A percentile compares a stretch with the other conserved stretches of the same genome.
These are phyloP conservation scores for Rhinogobio ventralis DNA, from an alignment of 2,797 vertebrate species.

Conservation along the genomic window DNA sequence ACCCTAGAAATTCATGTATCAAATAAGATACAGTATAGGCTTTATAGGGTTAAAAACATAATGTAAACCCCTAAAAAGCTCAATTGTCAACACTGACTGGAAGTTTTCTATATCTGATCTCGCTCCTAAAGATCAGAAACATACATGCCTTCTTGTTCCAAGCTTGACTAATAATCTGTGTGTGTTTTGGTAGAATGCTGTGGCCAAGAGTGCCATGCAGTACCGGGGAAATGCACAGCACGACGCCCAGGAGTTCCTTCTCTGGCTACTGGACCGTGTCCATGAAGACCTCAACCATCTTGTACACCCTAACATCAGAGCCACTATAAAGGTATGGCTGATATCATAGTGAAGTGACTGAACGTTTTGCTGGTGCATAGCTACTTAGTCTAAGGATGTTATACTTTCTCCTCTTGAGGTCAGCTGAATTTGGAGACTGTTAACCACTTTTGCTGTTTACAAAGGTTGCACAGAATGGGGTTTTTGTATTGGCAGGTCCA, in stretches of 20 bases:
- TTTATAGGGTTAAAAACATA: not conserved
- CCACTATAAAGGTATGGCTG: constrained; percentile 84
- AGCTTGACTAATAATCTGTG: not conserved
- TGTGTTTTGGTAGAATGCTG: constrained; percentile 82
- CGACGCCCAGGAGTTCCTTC: constrained; percentile 96
- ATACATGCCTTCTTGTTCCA: not conserved
- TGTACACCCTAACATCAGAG: constrained; percentile 80
- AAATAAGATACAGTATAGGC: not conserved
- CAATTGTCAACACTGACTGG: not conserved
- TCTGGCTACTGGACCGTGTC: constrained; percentile 97
- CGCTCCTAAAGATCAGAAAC: not conserved
- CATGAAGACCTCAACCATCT: constrained; percentile 93
- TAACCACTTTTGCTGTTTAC: not conserved
- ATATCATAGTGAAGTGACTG: not conserved
- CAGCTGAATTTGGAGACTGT: constrained; percentile 1
- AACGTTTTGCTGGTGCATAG: not conserved
- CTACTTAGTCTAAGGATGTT: not conserved
- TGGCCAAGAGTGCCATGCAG: constrained; percentile 93
- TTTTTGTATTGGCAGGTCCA: not conserved
- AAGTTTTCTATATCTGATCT: not conserved
- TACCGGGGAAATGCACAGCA: constrained; percentile 96
- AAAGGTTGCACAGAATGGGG: not conserved
- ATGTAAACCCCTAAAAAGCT: not conserved
- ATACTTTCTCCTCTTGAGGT: not conserved
- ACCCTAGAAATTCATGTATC: not conserved